Conservation (phyloP, 2,113 vertebrate species). For the Protobothrops flavoviridis region DNA sequence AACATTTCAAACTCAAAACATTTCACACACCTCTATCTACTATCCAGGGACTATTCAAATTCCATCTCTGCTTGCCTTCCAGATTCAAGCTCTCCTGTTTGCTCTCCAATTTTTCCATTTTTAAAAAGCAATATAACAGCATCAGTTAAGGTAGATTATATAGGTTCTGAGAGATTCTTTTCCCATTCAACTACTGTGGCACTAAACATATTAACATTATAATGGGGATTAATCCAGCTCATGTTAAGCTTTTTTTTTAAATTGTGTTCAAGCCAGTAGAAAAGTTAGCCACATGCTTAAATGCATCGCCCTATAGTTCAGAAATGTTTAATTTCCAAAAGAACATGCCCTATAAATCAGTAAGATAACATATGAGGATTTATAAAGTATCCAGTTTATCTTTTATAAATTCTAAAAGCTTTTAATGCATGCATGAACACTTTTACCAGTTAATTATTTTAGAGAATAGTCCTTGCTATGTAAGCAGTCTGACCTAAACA, state of each 20-base stretch:
- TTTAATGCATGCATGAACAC: background rate
- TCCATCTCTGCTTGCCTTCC: background rate
- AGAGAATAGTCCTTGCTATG: constrained; percentile 24
- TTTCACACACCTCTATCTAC: background rate
- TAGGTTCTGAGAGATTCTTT: background rate
- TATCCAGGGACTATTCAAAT: background rate
- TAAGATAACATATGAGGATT: too few species aligned
- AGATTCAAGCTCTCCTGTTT: background rate
- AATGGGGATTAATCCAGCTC: background rate
- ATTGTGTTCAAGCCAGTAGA: background rate
- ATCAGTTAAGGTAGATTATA: background rate
- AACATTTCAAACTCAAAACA: background rate
- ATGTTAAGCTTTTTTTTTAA: background rate
- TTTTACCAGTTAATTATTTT: constrained; percentile 8
- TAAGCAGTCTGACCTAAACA: background rate
- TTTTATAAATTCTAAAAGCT: background rate
- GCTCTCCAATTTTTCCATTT: background rate
- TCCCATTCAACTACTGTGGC: background rate
- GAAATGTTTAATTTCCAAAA: background rate
- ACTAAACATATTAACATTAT: background rate
- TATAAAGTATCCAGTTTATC: rapidly evolving
- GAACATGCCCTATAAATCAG: background rate
- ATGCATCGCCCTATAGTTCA: background rate
- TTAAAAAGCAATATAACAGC: background rate
- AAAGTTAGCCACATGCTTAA: background rate